phyloP scores from a whole-genome alignment of 2,113 vertebrate species.

The Tinamus guttatus region DNA sequence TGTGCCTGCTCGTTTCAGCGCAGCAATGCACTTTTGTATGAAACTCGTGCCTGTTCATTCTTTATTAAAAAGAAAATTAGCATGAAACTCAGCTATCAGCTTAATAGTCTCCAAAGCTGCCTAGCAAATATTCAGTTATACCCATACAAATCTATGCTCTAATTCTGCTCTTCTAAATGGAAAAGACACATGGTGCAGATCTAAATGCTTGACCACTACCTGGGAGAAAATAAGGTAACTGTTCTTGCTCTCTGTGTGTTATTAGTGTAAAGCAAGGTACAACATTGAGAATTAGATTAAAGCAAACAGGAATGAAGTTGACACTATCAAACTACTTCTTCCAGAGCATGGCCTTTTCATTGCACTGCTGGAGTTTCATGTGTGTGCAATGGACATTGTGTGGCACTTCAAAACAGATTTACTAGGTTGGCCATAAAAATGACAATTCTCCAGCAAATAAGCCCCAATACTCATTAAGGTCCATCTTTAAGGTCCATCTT shows the following conservation, averaged over 20 bases:
- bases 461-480: too few relatives aligned
- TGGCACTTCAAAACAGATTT: neutral
- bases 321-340: neutral
- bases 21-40: neutral
- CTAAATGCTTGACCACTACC: neutral
- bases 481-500: too few relatives aligned
- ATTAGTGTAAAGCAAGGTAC: rapidly evolving
- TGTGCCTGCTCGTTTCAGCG: neutral
- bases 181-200: neutral
- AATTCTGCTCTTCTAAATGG: neutral
- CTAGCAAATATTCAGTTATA: neutral
- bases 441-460: neutral
- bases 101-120: slow-evolving; percentile 3
- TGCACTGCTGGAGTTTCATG: neutral
- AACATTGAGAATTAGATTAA: neutral
- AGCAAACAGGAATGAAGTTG: neutral
- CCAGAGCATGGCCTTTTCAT: rapidly evolving
- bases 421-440: neutral
- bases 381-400: neutral
- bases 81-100: neutral
- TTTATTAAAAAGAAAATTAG: slow-evolving; percentile 69
- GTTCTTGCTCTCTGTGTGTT: rapidly evolving
- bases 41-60: slow-evolving; percentile 39
- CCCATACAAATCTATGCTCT: neutral
- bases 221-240: neutral